These are phyloP conservation scores for Crocodylus rhombifer DNA, from an alignment of 2,797 vertebrate genomes.

Conservation along the genomic window DNA sequence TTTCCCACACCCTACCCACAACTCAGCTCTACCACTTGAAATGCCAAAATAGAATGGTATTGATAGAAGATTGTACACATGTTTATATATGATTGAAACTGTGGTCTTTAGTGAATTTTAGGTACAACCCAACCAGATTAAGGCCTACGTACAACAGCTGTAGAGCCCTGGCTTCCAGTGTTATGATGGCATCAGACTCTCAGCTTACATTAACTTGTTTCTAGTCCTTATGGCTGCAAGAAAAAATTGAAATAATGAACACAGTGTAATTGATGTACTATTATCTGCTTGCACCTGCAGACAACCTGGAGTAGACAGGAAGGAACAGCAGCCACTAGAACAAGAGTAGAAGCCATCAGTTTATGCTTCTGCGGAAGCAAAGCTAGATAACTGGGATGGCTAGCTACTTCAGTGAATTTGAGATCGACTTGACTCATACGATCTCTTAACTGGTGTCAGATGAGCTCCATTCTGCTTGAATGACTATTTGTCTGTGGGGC, in stretches of 20 bases:
- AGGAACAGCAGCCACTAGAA: accelerated
- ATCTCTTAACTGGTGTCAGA: neutral
- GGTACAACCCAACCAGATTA: neutral
- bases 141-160: neutral
- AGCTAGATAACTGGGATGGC: neutral
- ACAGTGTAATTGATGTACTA: neutral
- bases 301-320: neutral
- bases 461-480: neutral
- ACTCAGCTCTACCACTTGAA: neutral
- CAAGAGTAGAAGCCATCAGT: neutral
- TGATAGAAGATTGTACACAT: neutral
- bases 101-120: neutral
- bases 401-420: neutral
- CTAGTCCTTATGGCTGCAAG: neutral
- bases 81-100: neutral
- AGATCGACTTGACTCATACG: neutral
- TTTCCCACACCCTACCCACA: neutral
- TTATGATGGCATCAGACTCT: neutral
- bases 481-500: neutral
- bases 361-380: neutral
- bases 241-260: conserved; percentile 4
- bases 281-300: neutral
- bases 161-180: neutral
- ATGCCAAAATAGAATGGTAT: conserved; percentile 5
- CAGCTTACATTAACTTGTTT: neutral